Evolutionary conservation across 2,113 vertebrate species (phyloP), one percentile per base, ranked within the genome.

Genomic region (Gadus chalcogrammus): DNA sequence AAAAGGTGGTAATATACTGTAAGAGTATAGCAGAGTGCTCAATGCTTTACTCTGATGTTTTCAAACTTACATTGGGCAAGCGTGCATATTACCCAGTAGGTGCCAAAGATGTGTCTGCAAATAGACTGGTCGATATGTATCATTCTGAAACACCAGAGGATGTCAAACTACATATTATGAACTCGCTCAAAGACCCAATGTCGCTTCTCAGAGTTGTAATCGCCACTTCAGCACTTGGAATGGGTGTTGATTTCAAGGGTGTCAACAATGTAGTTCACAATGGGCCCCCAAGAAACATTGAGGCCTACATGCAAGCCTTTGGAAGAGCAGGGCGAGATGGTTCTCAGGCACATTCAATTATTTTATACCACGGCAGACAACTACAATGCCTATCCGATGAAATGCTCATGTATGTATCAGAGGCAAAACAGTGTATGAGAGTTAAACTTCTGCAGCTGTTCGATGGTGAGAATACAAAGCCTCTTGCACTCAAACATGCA

Each of bases 231-330:
- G 59, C 59, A 18, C 59, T 61, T 61, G 59, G 59, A 18, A 8
- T 61, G 17, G 59, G 59, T 61, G 59, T 61, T n/a, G 59, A 61
- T 18, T 61, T 61, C 59, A 61, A 61, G 59, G 59, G n/a, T 18
- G 59, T 61, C 59, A n/a, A 61, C 59, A 4, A 18, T 18, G n/a
- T 61, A 20, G 59, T 61, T 6, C n/a, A 61, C n/a, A 20, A 61
- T 13, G 59, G 59, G 17, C 59, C n/a, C 11, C 12, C 3, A 18
- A 61, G 16, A 61, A 18, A 61, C n/a, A n/a, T 20, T 61, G 59
- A 61, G 59, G 59, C 59, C 3, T 61, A 20, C n/a, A 61, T 61
- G 59, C 18, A 61, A 18, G 59, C 17, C 59, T 61, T 4, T 61
- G 59, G 59, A n/a, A 61, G 12, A 13, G 18, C 3, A 17, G 59